Evolutionary conservation across 2,888 invertebrate species (phyloP).

Genomic region (Rotaria macrura): DNA sequence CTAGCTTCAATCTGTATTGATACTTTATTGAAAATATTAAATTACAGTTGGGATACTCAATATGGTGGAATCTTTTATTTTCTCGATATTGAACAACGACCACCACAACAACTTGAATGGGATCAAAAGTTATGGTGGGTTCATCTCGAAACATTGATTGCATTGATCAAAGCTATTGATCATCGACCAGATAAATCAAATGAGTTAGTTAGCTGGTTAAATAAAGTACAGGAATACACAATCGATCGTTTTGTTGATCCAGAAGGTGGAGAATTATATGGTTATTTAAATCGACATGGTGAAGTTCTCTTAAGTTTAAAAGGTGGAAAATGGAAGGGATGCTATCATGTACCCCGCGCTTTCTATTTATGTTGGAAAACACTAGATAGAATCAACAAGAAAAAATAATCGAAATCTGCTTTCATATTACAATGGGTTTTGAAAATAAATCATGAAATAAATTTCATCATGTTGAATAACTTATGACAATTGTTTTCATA

Average conservation of each 20-base stretch:
- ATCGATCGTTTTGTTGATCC: neutral
- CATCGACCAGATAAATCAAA: neutral
- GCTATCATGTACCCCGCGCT: neutral
- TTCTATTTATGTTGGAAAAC: slow-evolving; percentile 12
- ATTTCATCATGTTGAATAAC: too few relatives aligned
- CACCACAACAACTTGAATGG: slow-evolving; percentile 18
- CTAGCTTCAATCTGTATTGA: neutral
- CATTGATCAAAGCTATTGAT: neutral
- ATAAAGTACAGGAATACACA: neutral
- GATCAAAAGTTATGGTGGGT: slow-evolving; percentile 21
- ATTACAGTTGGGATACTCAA: slow-evolving; percentile 9
- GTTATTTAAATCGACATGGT: neutral
- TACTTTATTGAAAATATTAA: neutral
- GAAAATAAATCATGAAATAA: too few relatives aligned
- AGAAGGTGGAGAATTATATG: neutral
- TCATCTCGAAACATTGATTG: slow-evolving; percentile 10
- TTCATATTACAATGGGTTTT: neutral
- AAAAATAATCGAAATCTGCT: neutral
- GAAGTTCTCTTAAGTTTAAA: slow-evolving; percentile 1
- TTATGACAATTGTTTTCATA: too few relatives aligned
- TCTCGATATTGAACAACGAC: neutral
- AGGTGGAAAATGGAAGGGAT: slow-evolving; percentile 21
- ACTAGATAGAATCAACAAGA: neutral
- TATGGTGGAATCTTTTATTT: neutral
- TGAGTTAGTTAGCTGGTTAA: neutral